Base-by-base conservation (phyloP, 2,888 invertebrate genomes). In the Drosophila meridiana region DNA sequence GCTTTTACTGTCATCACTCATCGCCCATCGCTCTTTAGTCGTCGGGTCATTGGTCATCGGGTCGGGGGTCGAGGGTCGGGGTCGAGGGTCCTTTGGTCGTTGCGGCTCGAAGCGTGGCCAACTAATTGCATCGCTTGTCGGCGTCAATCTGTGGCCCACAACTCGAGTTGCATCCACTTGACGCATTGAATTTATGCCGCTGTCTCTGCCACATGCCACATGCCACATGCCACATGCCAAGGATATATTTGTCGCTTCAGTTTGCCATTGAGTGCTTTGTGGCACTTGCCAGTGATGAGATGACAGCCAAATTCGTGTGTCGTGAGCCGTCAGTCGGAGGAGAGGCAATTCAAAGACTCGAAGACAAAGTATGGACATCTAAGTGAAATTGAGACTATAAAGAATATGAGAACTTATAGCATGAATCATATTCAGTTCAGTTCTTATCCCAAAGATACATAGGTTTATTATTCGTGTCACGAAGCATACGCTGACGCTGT, bases 171-270 rank as follows among this genome's bases (percentile, higher is more conserved):
- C 74, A 70, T 58, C 80, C 80, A 76, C 80, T 78, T 73, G 81
- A 73, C 81, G 78, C 73, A 66, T 66, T 76, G 81, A 73, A 78
- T 78, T 78, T 80, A 78, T 78, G 78, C 68, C 56, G 32, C 56
- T 56, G 53, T 36, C 36, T 7, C 64, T 61, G 58, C 43, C 61
- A 48, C 69, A 68, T 57, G 57, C 73, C 71, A 48, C 69, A 68
- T 57, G 57, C 73, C 70, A 71, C 64, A 50, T 52, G 56, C 73
- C 70, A 66, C 76, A 77, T 50, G 73, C 63, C 71, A 59, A 76
- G 69, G 45, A 64, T 69, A 79, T 79, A 80, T 79, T 77, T 64
- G 77, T 57, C 69, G 47, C 55, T 67, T 62, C 66, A 78, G 68
- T 71, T 71, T 28, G 75, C 68, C 70, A 61, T 64, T 59, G 67